Evolutionary conservation across 2,888 invertebrate species (phyloP).

Genomic region (Tanypteryx hageni): DNA sequence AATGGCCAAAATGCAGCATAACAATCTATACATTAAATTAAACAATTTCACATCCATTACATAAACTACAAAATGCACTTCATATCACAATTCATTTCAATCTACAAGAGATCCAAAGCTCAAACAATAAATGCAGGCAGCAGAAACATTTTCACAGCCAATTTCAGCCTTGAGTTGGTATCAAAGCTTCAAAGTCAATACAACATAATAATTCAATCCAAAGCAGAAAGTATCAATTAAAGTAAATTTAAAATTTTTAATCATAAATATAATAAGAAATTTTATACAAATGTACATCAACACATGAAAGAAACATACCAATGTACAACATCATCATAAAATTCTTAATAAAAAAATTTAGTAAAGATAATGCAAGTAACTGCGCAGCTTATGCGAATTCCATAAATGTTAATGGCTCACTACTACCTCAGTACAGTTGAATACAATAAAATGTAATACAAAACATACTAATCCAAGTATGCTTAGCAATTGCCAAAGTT

Average conservation of each 20-base stretch:
- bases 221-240: slow-evolving; percentile 55
- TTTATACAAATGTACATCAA: not conserved
- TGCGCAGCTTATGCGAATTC: slow-evolving; percentile 15
- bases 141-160: slow-evolving; percentile 52
- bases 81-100: slow-evolving; percentile 37
- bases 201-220: slow-evolving; percentile 41
- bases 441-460: slow-evolving; percentile 30
- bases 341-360: not conserved
- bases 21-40: slow-evolving; percentile 32
- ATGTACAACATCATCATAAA: not conserved
- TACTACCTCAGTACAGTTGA: slow-evolving; percentile 26
- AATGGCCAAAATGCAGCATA: slow-evolving; percentile 52
- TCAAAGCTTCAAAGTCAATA: slow-evolving; percentile 48
- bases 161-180: slow-evolving; percentile 59
- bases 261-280: not conserved
- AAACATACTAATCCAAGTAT: slow-evolving; percentile 29
- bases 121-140: slow-evolving; percentile 62
- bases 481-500: not conserved
- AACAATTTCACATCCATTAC: slow-evolving; percentile 49
- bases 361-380: not conserved
- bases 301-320: not conserved
- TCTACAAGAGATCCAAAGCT: slow-evolving; percentile 55
- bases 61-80: slow-evolving; percentile 57
- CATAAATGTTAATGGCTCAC: slow-evolving; percentile 25
- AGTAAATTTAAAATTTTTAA: slow-evolving; percentile 40